Evolutionary conservation across 2,113 vertebrate genomes (phyloP).

Genomic region (Arvicanthis niloticus): DNA sequence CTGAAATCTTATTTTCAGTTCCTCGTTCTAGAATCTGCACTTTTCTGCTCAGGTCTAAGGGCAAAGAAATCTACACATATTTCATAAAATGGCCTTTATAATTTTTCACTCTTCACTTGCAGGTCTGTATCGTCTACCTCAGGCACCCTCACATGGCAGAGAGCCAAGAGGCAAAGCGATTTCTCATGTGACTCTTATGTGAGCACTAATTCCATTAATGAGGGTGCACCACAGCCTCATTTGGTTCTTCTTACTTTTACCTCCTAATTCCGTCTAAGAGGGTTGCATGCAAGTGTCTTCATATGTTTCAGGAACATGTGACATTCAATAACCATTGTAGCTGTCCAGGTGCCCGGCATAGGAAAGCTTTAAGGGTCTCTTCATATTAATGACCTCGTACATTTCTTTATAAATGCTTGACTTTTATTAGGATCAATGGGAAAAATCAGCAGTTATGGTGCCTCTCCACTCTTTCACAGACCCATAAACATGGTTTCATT

Average conservation of each 20-base stretch:
- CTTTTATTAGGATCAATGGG: background rate
- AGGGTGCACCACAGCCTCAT: background rate
- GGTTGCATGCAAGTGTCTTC: background rate
- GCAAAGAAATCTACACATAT: too few species aligned
- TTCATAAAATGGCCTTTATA: too few species aligned
- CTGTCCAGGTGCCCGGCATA: background rate
- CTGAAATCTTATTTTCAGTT: too few species aligned
- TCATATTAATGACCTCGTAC: background rate
- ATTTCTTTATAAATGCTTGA: background rate
- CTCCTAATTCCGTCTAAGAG: background rate
- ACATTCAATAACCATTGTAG: background rate
- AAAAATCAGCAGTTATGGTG: background rate
- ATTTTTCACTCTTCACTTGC: too few species aligned
- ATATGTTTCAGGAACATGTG: background rate
- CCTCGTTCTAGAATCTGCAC: too few species aligned
- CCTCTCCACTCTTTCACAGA: background rate
- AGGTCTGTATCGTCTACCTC: background rate
- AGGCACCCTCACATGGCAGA: background rate
- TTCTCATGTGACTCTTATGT: background rate
- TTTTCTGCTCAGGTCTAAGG: too few species aligned
- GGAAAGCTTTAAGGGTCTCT: background rate
- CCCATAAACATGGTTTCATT: background rate
- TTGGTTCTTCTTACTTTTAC: background rate
- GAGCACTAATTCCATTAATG: background rate
- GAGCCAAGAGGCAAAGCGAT: background rate